Base-by-base conservation (phyloP, 1,140 invertebrate species). In the Harlomillsia oculata region DNA sequence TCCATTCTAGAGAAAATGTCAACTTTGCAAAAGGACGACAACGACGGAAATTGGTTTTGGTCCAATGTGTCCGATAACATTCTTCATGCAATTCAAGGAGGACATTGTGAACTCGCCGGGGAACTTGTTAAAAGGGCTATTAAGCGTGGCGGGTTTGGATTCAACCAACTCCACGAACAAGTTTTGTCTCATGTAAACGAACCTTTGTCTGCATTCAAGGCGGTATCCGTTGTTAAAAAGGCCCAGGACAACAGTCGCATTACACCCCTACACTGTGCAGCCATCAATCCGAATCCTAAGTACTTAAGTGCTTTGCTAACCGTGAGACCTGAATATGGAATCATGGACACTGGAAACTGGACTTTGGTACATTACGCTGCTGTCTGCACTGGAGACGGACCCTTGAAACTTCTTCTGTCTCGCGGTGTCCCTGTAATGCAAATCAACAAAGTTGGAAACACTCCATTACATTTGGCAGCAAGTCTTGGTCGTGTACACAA, bases 281-380 rank as follows among this genome's bases (percentile, higher is more conserved):
- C 73, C 14, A 76, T 78, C 53, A 78, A 78, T 64, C 76, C 76
- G 11, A 75, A 77, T 66, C 65, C 69, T 1, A 69, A 72, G 36
- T 74, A 75, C 50, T 56, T 79, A 16, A 67, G 68, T 78, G 26
- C 45, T 21, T 32, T 61, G 14, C 57, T 76, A 25, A 56, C 62
- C 6, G 62, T 71, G 13, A 66, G 69, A 53, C 74, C 75, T 4
- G 72, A 75, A 30, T 72, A 70, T 44, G 73, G 72, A 56, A 51
- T 77, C 14, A 55, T 69, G 9, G 77, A 79, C 65, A 63, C 67
- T 18, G 57, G 71, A 32, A 67, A 70, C 5, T 69, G 76, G 58
- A 56, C 68, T n/a, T 72, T 71, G 1, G 70, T 77, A 26, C 77
- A 79, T 66, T 79, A 74, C 67, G 76, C 77, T 36, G 73, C 76